These are phyloP conservation scores for Nudaria mundana DNA, from an alignment of 2,888 invertebrate species.

Conservation along the genomic window DNA sequence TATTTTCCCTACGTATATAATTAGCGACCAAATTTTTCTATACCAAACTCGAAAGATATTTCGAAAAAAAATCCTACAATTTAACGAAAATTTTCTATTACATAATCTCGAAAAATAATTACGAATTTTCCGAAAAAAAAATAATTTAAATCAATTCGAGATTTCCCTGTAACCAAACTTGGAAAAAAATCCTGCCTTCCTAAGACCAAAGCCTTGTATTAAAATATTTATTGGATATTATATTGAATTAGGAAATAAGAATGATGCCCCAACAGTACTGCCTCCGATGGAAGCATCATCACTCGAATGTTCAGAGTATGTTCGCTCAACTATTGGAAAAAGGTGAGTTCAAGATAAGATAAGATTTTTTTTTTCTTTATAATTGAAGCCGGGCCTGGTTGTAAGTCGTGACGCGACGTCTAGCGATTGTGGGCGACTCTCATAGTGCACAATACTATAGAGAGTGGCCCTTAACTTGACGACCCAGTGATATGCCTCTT, in stretches of 20 bases:
- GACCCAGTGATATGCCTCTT: too few species aligned
- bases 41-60: constrained; percentile 39
- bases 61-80: constrained; percentile 6
- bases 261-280: constrained; percentile 96
- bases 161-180: constrained; percentile 46
- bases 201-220: constrained; percentile 49
- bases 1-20: constrained; percentile 12
- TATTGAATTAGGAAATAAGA: constrained; percentile 23
- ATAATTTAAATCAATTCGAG: constrained; percentile 40
- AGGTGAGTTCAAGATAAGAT: too few species aligned
- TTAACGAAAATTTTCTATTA: constrained; percentile 27
- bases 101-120: constrained; percentile 28
- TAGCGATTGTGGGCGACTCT: too few species aligned
- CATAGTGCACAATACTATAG: too few species aligned
- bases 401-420: too few species aligned
- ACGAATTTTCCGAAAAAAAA: constrained; percentile 23
- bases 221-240: constrained; percentile 22
- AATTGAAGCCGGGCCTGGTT: too few species aligned
- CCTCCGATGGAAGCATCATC: constrained; percentile 95
- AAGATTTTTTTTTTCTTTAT: not conserved
- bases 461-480: too few species aligned
- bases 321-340: constrained; percentile 91
- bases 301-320: constrained; percentile 94
- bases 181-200: constrained; percentile 43
- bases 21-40: constrained; percentile 52